Evolutionary conservation across 2,113 vertebrate species (phyloP), one percentile per base, ranked within the genome.

Genomic region (Callipepla californica): DNA sequence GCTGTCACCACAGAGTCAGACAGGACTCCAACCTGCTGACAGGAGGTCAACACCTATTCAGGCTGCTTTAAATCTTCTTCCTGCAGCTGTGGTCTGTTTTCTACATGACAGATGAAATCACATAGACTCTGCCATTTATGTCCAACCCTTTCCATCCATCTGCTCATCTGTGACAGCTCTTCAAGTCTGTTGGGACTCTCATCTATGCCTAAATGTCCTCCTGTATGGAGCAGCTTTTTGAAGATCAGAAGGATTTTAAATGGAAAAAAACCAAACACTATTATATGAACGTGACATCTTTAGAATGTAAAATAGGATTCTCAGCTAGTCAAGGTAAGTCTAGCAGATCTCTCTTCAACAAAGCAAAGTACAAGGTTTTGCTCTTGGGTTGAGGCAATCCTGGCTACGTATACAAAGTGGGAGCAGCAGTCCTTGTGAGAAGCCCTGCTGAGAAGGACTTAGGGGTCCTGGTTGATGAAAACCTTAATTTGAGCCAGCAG

Each of bases 51-150:
- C 5, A 40, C 1, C 6, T 38, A 11, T 17, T 34, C 15, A 19
- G 53, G 11, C 22, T 53, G 30, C 16, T 72, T 4, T 48, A 85
- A 8, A 1, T 68, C 21, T 70, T 82, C 26, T 2, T 62, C 11
- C 25, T 53, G 21, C 16, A 70, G 11, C 21, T 6, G 18, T 21
- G 17, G 36, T 20, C 20, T 2, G 1, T 57, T 58, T 80, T 79
- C 13, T 32, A 17, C 10, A 11, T 3, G 2, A 38, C 2, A 28
- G 25, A 36, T 53, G 11, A 22, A 14, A 6, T 67, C 47, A 62
- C 1, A 7, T 1, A 25, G 16, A 75, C 16, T 4, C 5, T 62
- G 10, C 4, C 0, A 2, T 53, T 82, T 81, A 28, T 10, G 17
- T 59, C 8, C 17, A 72, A 15, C 4, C 4, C 28, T 50, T 20